These are phyloP conservation scores for Montipora foliosa DNA, from an alignment of 64 coral and sea anemone species.

Conservation along the genomic window DNA sequence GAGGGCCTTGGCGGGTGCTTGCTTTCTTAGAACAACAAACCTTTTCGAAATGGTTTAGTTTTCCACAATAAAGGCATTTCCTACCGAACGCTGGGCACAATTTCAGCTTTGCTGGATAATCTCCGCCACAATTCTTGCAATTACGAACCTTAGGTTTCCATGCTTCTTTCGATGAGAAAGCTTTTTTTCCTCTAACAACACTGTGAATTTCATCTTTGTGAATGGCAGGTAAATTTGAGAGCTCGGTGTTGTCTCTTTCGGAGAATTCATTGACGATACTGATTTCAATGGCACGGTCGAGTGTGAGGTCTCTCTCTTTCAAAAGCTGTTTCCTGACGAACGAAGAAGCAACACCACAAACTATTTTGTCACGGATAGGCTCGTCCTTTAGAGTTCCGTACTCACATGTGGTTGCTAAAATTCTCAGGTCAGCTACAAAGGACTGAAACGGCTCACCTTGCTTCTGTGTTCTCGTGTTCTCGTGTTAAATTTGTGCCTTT, in stretches of 20 bases:
- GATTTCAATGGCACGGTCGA: not conserved
- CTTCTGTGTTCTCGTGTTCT: constrained; percentile 17
- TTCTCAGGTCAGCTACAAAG: not conserved
- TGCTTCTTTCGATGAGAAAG: not conserved
- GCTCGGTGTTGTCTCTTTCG: not conserved
- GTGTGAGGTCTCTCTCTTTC: constrained; percentile 9
- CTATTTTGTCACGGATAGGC: not conserved
- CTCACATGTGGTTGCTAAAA: not conserved
- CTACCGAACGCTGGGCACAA: not conserved
- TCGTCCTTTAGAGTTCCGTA: too few relatives aligned
- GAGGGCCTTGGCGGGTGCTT: not conserved
- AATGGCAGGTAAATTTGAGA: not conserved
- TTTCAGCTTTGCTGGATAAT: not conserved
- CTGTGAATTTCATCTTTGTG: not conserved
- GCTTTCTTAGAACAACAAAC: not conserved
- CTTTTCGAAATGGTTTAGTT: constrained; percentile 13
- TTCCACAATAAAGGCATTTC: constrained; percentile 13
- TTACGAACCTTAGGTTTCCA: not conserved
- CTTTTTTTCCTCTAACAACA: not conserved
- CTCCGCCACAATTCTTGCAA: constrained; percentile 33
- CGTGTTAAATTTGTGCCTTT: not conserved
- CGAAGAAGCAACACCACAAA: not conserved
- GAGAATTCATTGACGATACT: not conserved
- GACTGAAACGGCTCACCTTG: constrained; percentile 36
- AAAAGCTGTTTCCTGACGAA: constrained; percentile 1